phyloP scores from a whole-genome alignment of 2,888 invertebrate species.

The Brenthis ino region DNA sequence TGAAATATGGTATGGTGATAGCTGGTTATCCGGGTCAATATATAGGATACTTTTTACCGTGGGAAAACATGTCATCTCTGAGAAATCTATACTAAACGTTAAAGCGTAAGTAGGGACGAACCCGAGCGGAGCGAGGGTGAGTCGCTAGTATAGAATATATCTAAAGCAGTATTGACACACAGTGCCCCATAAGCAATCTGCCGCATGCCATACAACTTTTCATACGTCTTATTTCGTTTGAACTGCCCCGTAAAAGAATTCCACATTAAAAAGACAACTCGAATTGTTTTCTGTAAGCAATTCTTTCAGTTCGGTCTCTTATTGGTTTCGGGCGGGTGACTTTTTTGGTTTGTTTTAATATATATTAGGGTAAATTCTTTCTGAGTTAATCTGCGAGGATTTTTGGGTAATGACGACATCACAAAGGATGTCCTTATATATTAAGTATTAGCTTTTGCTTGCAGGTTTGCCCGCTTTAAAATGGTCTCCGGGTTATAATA shows the following conservation, averaged over 20 bases:
- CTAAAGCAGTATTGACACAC: conserved; percentile 11
- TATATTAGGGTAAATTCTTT: conserved; percentile 49
- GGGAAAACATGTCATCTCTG: too few relatives aligned
- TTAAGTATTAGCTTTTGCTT: too few relatives aligned
- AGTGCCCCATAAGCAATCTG: conserved; percentile 6
- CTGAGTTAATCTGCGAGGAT: conserved; percentile 10
- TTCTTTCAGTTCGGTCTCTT: conserved; percentile 60
- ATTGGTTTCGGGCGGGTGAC: conserved; percentile 60
- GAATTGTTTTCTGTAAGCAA: conserved; percentile 70
- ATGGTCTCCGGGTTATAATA: too few relatives aligned
- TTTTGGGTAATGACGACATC: too few relatives aligned
- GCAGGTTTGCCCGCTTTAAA: too few relatives aligned
- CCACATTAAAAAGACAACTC: conserved; percentile 70
- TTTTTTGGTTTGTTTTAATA: conserved; percentile 52
- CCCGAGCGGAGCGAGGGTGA: too few relatives aligned
- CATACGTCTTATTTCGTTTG: conserved; percentile 70
- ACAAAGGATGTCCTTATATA: too few relatives aligned
- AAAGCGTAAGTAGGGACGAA: too few relatives aligned
- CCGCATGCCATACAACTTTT: conserved; percentile 43
- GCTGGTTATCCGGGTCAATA: too few relatives aligned
- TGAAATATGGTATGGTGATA: too few relatives aligned
- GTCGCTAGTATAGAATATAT: not conserved
- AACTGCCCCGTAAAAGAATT: conserved; percentile 71
- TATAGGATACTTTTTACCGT: too few relatives aligned
- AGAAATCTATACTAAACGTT: too few relatives aligned